Evolutionary conservation across 1,140 invertebrate species (phyloP), one percentile per base, ranked within the genome.

Genomic region (Aphidius ervi): DNA sequence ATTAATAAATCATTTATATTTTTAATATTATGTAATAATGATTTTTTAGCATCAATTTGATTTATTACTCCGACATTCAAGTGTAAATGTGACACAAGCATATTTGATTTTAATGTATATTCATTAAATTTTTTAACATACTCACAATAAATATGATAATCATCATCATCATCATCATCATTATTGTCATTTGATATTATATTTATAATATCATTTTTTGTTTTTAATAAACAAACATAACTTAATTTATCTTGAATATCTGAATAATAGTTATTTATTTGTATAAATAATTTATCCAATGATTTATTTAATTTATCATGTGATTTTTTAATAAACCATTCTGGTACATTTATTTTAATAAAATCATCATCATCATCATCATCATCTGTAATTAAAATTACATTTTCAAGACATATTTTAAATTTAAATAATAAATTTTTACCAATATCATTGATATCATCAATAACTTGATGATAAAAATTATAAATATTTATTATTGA

Each of bases 261-360:
- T 1, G 23, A 7, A 16, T 69, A 65, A 58, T 81, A 66, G 6
- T 70, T 62, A 3, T 68, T 68, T 6, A 81, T 7, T 5, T 71
- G 65, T 9, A 69, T 58, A 61, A 77, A 75, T 60, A 74, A 63
- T 6, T 58, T 58, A 49, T 68, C 59, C 1, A 82, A 41, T 20
- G 66, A 68, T 6, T 56, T 4, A 46, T 74, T 59, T 20, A 82
- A 63, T 56, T 68, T 63, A 1, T 57, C 23, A 16, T 77, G 75
- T 8, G 74, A 71, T 47, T 69, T 63, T 39, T 68, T 41, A 6
- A 75, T 20, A 61, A 75, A 80, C 73, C 75, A 80, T 4, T 70
- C 63, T 5, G 78, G 74, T 53, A 76, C 55, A 49, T 65, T 59
- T 3, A 80, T 60, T 52, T 75, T 71, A 10, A 79, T 74, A 39